Evolutionary conservation across 2,888 invertebrate genomes (phyloP).

Genomic region (Pammene aurita): DNA sequence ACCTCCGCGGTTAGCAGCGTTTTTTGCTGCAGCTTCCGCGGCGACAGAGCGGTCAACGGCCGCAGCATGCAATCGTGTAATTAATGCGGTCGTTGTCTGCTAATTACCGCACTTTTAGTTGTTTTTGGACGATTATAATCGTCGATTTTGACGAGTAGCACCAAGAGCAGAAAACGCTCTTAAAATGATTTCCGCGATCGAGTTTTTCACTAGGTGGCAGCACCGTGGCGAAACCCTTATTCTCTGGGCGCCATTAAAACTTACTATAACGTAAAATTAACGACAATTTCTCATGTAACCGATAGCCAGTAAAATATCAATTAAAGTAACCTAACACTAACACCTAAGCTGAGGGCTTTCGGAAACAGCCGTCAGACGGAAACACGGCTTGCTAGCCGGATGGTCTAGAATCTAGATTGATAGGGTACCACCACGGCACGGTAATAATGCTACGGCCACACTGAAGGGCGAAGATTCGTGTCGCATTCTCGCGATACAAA

Average conservation of each 20-base stretch:
- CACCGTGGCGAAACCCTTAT: no score
- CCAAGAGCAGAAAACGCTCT: no score
- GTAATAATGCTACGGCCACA: no score
- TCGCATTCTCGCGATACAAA: no score
- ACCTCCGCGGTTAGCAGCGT: neutral
- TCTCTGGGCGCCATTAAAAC: no score
- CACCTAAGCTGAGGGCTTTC: neutral
- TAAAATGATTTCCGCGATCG: no score
- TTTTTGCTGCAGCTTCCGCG: constrained; percentile 17
- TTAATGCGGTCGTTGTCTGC: constrained; percentile 22
- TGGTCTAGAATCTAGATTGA: constrained; percentile 4
- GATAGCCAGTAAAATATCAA: neutral
- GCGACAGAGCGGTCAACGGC: constrained; percentile 9
- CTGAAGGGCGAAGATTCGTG: no score
- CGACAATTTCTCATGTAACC: no score
- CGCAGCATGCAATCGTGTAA: constrained; percentile 38
- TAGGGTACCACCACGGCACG: neutral
- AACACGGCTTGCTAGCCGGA: constrained; percentile 9
- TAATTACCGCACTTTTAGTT: constrained; percentile 24
- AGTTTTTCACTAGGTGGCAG: no score
- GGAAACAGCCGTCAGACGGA: constrained; percentile 20
- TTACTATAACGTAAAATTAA: no score
- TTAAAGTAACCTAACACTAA: constrained; percentile 31
- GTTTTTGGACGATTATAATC: neutral
- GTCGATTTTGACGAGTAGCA: neutral